Evolutionary conservation across 2,113 vertebrate genomes (phyloP).

Genomic region (Chionis minor): DNA sequence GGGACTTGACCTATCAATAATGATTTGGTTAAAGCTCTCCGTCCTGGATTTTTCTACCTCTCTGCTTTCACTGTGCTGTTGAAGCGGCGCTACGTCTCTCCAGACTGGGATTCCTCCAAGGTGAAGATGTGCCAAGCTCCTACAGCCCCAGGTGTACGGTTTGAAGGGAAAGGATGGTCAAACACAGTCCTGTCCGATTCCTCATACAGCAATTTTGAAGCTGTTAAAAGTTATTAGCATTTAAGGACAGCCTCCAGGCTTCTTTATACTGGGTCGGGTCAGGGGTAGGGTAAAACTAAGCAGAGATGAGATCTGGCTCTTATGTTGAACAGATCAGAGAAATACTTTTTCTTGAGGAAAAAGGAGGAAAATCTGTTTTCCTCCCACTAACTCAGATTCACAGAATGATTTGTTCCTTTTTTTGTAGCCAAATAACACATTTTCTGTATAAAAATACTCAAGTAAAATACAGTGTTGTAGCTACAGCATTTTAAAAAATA

Average conservation of each 20-base stretch:
- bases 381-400: not conserved
- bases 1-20: not conserved
- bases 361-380: not conserved
- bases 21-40: not conserved
- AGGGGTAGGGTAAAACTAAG: not conserved
- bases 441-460: not conserved
- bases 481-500: not conserved
- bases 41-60: not conserved
- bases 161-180: not conserved
- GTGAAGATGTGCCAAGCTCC: not conserved
- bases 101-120: not conserved
- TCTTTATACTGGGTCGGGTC: not conserved
- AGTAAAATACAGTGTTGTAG: not conserved
- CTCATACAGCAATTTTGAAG: not conserved
- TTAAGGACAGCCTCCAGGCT: not conserved
- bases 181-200: not conserved
- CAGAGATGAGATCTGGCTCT: not conserved
- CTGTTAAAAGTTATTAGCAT: not conserved
- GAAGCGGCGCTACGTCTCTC: not conserved
- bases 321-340: not conserved
- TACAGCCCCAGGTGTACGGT: rapidly evolving
- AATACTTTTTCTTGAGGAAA: not conserved
- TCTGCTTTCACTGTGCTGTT: not conserved
- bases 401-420: not conserved
- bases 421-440: not conserved